These are phyloP conservation scores for Aphidius ervi DNA, from an alignment of 1,140 invertebrate genomes.

Conservation along the genomic window DNA sequence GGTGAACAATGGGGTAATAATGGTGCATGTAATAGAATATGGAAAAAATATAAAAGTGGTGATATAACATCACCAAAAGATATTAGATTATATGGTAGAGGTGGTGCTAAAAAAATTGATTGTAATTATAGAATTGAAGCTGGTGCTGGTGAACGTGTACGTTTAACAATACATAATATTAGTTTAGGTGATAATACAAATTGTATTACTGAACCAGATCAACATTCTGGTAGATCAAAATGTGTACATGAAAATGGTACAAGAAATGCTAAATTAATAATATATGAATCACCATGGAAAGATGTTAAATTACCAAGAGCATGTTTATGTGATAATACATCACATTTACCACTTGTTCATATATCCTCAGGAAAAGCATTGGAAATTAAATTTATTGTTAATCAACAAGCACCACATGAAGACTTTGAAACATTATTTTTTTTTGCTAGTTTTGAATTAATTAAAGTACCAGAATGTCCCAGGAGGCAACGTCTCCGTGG, in stretches of 20 bases:
- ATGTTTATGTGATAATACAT: slow-evolving; percentile 69
- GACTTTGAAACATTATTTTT: slow-evolving; percentile 69
- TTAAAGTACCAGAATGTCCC: slow-evolving; percentile 62
- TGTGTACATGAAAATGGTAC: slow-evolving; percentile 56
- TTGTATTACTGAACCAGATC: slow-evolving; percentile 67
- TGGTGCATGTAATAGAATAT: slow-evolving; percentile 55
- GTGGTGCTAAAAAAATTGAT: slow-evolving; percentile 67
- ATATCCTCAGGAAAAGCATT: slow-evolving; percentile 60
- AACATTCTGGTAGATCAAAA: slow-evolving; percentile 62
- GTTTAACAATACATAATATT: slow-evolving; percentile 66
- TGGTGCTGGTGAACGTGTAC: slow-evolving; percentile 59
- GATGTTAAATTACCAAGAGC: slow-evolving; percentile 61
- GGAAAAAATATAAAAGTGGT: slow-evolving; percentile 57
- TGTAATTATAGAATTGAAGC: slow-evolving; percentile 73
- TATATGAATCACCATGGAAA: slow-evolving; percentile 64
- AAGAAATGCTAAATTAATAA: slow-evolving; percentile 56
- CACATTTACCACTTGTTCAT: slow-evolving; percentile 60
- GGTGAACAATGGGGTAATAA: slow-evolving; percentile 62
- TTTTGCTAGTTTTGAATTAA: slow-evolving; percentile 63
- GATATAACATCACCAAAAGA: slow-evolving; percentile 66
- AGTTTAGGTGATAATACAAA: slow-evolving; percentile 63
- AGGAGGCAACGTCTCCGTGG: slow-evolving; percentile 61
- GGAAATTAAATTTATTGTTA: slow-evolving; percentile 62
- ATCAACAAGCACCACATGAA: slow-evolving; percentile 63
- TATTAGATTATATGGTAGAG: slow-evolving; percentile 72